These are phyloP conservation scores for Sorex araneus DNA, from an alignment of 2,113 vertebrate species.

Conservation along the genomic window DNA sequence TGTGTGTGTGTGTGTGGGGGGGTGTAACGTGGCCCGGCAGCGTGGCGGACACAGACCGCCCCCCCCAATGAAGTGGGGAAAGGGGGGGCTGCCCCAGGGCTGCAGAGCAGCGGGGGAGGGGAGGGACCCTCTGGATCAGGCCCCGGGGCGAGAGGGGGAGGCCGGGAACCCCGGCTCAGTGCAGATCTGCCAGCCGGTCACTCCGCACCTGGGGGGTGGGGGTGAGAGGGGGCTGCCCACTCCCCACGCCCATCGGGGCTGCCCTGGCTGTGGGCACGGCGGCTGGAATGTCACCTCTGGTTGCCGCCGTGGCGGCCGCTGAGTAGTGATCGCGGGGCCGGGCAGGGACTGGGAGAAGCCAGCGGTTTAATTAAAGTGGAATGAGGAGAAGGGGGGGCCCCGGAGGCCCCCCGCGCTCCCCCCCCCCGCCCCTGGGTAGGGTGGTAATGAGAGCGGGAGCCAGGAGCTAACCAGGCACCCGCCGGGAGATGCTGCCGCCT, in stretches of 20 bases:
- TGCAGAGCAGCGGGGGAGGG: no score
- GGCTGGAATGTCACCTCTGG: neutral
- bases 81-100: no score
- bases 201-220: no score
- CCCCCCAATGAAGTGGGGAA: no score
- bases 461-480: neutral
- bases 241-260: no score
- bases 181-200: neutral
- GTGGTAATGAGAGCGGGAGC: conserved; percentile 22
- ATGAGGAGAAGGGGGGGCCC: conserved; percentile 49
- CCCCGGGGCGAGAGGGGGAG: neutral
- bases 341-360: conserved; percentile 42
- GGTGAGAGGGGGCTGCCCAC: no score
- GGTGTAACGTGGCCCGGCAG: no score
- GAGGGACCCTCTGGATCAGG: neutral
- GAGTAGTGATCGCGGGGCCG: conserved; percentile 44
- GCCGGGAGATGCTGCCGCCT: neutral
- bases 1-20: no score
- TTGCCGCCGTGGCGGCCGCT: neutral
- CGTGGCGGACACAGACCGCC: no score
- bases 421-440: neutral
- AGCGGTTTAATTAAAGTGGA: conserved; percentile 74
- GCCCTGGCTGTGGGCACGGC: rapidly evolving
- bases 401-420: neutral
- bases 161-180: neutral